These are phyloP conservation scores for Dryobotodes eremita DNA, from an alignment of 2,888 invertebrate genomes.

Conservation along the genomic window DNA sequence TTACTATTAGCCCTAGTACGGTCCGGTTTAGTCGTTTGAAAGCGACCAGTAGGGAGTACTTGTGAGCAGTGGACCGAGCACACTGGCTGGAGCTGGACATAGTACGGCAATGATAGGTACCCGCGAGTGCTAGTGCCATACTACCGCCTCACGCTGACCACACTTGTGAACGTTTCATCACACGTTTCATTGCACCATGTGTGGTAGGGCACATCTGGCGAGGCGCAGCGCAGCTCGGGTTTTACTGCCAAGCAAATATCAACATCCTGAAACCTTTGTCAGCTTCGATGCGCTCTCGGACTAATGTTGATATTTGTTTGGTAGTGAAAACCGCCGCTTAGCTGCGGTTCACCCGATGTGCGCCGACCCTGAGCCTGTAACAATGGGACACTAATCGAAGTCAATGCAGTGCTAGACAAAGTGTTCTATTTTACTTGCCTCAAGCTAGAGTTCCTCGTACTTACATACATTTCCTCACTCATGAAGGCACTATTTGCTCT, in stretches of 20 bases:
- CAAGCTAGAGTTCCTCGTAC: not conserved
- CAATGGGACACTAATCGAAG: not conserved
- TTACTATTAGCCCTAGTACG: conserved; percentile 20
- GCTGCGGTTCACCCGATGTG: not conserved
- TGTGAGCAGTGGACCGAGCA: not conserved
- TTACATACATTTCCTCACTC: not conserved
- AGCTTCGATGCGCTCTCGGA: conserved; percentile 2
- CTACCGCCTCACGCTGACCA: not conserved
- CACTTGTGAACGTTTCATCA: conserved; percentile 9
- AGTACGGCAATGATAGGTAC: conserved; percentile 28
- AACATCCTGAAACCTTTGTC: not conserved
- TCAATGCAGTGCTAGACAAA: not conserved
- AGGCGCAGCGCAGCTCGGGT: not conserved
- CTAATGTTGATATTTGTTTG: not conserved
- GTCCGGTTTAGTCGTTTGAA: conserved; percentile 22
- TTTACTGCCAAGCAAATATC: not conserved
- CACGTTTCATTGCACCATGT: not conserved
- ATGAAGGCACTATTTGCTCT: not conserved
- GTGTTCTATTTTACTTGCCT: not conserved
- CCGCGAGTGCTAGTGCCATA: not conserved
- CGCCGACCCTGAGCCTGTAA: too few species aligned
- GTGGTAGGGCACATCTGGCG: not conserved
- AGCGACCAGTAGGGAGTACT: not conserved
- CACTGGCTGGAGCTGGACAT: conserved; percentile 36
- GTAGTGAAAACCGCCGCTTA: too few species aligned